These are phyloP conservation scores for Drosophila auraria DNA, from an alignment of 1,140 invertebrate species.

Conservation along the genomic window DNA sequence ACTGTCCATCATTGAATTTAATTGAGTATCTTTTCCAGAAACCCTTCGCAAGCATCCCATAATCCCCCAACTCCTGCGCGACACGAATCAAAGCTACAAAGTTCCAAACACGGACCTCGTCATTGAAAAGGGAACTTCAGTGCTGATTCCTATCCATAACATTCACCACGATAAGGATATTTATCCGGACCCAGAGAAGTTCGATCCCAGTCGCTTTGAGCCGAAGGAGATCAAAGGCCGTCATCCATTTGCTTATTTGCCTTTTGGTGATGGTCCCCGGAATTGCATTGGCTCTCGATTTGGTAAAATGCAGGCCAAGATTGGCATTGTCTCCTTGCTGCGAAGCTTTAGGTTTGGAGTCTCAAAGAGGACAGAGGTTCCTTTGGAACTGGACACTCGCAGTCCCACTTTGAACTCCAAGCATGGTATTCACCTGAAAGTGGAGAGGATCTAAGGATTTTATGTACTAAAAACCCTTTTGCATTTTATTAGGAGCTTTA, in stretches of 20 bases:
- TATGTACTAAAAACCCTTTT: not conserved
- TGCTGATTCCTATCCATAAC: conserved; percentile 87
- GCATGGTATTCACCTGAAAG: conserved; percentile 55
- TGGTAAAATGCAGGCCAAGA: conserved; percentile 86
- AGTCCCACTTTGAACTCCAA: conserved; percentile 18
- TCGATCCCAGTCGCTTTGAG: conserved; percentile 87
- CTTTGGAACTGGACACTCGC: conserved; percentile 28
- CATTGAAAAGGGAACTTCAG: conserved; percentile 86
- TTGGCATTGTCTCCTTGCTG: conserved; percentile 85
- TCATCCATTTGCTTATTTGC: conserved; percentile 87
- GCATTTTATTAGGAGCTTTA: too few relatives aligned
- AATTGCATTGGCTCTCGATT: conserved; percentile 89
- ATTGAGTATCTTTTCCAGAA: not conserved
- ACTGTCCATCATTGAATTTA: rapidly evolving
- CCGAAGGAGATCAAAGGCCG: conserved; percentile 85
- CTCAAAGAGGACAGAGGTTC: conserved; percentile 52
- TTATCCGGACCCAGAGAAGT: conserved; percentile 87
- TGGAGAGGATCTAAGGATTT: conserved; percentile 40
- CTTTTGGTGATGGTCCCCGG: conserved; percentile 90
- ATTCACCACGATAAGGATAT: conserved; percentile 87
- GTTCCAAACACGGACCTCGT: conserved; percentile 85
- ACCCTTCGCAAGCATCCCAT: conserved; percentile 4
- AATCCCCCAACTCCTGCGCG: not conserved
- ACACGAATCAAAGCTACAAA: not conserved
- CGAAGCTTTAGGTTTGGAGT: conserved; percentile 79